phyloP scores from a whole-genome alignment of 1,140 invertebrate genomes.

The Drosophila guanche region DNA sequence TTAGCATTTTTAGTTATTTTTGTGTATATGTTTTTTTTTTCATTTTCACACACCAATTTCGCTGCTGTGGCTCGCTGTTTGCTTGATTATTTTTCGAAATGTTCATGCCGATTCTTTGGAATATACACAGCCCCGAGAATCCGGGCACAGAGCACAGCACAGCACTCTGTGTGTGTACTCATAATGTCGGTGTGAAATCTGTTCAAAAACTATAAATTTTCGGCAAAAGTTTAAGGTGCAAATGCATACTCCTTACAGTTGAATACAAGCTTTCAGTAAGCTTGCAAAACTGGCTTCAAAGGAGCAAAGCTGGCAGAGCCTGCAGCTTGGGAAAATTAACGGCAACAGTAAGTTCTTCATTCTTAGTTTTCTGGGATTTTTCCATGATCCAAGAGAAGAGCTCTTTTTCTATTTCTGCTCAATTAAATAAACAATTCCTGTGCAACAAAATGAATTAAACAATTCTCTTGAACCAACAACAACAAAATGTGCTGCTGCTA shows the following conservation, averaged over 20 bases:
- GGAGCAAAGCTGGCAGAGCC: neutral
- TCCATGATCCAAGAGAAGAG: neutral
- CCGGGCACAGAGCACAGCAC: conserved; percentile 13
- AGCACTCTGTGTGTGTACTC: conserved; percentile 28
- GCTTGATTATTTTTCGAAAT: conserved; percentile 66
- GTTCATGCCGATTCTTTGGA: conserved; percentile 65
- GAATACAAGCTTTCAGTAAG: too few species aligned
- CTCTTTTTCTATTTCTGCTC: neutral
- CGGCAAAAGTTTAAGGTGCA: conserved; percentile 28
- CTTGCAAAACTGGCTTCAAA: too few species aligned
- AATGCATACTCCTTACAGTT: neutral
- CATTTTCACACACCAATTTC: conserved; percentile 58
- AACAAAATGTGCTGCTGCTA: too few species aligned
- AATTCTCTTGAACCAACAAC: conserved; percentile 6
- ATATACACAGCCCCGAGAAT: conserved; percentile 49
- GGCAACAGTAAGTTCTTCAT: neutral
- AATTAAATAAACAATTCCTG: conserved; percentile 4
- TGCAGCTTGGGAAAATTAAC: neutral
- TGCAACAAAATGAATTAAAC: neutral
- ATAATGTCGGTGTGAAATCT: conserved; percentile 32
- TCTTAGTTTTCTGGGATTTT: neutral
- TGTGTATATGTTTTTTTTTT: conserved; percentile 70
- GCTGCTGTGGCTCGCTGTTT: conserved; percentile 30
- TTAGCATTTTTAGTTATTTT: conserved; percentile 79
- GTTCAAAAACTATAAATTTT: conserved; percentile 21